These are phyloP conservation scores for Nothobranchius furzeri DNA, from an alignment of 2,113 vertebrate genomes.

Conservation along the genomic window DNA sequence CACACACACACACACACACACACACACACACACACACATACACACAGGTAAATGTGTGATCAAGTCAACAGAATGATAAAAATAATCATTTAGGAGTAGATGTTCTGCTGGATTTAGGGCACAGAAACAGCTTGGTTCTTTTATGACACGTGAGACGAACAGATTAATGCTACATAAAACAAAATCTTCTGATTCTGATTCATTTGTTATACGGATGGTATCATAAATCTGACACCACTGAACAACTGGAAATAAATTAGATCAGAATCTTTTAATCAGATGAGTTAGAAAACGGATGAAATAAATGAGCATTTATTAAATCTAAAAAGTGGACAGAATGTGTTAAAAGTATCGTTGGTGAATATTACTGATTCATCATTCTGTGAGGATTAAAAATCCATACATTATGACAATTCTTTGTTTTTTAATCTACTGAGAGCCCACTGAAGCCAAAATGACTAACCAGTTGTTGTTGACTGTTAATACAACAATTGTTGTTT, in stretches of 20 bases:
- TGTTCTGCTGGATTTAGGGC: slow-evolving; percentile 69
- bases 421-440: no score
- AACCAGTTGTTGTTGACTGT: no score
- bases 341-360: no score
- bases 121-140: slow-evolving; percentile 65
- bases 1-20: neutral
- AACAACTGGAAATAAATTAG: neutral
- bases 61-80: slow-evolving; percentile 34
- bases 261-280: neutral
- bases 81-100: slow-evolving; percentile 51
- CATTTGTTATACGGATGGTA: slow-evolving; percentile 65
- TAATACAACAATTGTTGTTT: no score
- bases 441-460: no score
- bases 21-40: neutral
- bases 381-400: no score
- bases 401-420: no score
- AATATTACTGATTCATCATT: no score
- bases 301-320: neutral
- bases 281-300: neutral
- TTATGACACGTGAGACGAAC: slow-evolving; percentile 55
- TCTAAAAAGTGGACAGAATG: no score
- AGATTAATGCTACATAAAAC: slow-evolving; percentile 71
- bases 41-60: neutral
- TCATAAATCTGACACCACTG: slow-evolving; percentile 24
- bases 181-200: slow-evolving; percentile 63